Percentiles rank a stretch among this genome's conserved stretches.
Evolutionary conservation across 2,113 vertebrate genomes (phyloP).

Genomic region (Rhabdomys dilectus): DNA sequence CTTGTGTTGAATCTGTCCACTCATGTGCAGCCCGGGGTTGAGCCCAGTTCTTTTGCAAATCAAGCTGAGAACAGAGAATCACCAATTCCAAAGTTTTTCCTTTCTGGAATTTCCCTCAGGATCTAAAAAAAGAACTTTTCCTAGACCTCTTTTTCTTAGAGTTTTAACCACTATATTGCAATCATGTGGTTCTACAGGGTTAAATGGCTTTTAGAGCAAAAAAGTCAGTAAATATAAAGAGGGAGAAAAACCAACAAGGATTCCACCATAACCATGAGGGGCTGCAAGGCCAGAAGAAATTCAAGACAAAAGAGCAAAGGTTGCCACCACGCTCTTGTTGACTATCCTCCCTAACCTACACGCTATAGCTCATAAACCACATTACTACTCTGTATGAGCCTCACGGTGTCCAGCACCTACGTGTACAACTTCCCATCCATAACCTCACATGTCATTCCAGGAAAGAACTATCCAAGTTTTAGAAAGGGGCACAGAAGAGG

Average conservation of each 20-base stretch:
- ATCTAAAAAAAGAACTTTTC: background rate
- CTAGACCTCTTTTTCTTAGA: background rate
- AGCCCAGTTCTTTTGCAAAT: background rate
- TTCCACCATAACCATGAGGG: background rate
- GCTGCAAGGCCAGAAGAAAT: background rate
- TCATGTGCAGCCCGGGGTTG: background rate
- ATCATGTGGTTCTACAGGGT: background rate
- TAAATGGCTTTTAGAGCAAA: background rate
- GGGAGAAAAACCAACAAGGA: background rate
- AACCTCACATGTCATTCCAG: background rate
- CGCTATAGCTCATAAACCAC: background rate
- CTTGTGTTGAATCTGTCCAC: background rate
- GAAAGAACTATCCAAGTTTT: constrained; percentile 16
- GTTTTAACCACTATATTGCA: background rate
- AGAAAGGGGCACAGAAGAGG: background rate
- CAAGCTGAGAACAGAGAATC: background rate
- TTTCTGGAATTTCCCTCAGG: constrained; percentile 1
- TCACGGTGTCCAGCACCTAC: background rate
- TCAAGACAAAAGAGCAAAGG: background rate
- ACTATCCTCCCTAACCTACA: background rate
- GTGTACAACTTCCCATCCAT: constrained; percentile 4
- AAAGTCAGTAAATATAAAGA: constrained; percentile 6
- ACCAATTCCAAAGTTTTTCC: background rate
- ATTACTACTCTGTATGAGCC: background rate
- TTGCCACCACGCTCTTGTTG: background rate